Evolutionary conservation across 2,113 vertebrate genomes (phyloP).

Genomic region (Globicephala melas): DNA sequence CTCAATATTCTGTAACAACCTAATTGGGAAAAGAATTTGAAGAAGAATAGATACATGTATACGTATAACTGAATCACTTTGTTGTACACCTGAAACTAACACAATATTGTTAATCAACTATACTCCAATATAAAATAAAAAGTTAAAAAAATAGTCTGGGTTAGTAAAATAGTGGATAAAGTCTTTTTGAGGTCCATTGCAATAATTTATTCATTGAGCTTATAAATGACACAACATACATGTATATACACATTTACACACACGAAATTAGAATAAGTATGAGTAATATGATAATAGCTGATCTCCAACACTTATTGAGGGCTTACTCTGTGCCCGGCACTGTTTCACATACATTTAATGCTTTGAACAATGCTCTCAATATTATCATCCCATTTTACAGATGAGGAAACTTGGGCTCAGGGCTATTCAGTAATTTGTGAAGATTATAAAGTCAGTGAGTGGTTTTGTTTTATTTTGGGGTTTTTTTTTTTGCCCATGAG

Average conservation of each 20-base stretch:
- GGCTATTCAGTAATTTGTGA: neutral
- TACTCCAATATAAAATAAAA: too few species aligned
- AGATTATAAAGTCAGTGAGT: neutral
- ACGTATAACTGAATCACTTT: too few species aligned
- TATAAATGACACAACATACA: neutral
- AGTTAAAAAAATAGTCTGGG: too few species aligned
- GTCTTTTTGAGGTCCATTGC: neutral
- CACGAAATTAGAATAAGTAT: neutral
- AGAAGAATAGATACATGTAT: too few species aligned
- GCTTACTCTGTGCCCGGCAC: neutral
- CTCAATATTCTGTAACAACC: too few species aligned
- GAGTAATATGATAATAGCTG: neutral
- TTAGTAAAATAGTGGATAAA: neutral
- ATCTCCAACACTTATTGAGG: neutral
- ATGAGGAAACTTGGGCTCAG: neutral
- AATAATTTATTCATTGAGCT: neutral
- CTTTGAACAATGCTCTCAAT: neutral
- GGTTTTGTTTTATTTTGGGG: neutral
- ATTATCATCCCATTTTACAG: neutral
- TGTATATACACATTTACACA: fast-evolving
- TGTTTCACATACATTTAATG: neutral
- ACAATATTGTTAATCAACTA: too few species aligned
- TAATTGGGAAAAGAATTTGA: too few species aligned
- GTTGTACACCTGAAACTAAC: too few species aligned
- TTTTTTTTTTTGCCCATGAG: too few species aligned